Percentiles rank a stretch among this genome's conserved stretches.
phyloP scores from a whole-genome alignment of 2,113 vertebrate genomes.

The Caloenas nicobarica region DNA sequence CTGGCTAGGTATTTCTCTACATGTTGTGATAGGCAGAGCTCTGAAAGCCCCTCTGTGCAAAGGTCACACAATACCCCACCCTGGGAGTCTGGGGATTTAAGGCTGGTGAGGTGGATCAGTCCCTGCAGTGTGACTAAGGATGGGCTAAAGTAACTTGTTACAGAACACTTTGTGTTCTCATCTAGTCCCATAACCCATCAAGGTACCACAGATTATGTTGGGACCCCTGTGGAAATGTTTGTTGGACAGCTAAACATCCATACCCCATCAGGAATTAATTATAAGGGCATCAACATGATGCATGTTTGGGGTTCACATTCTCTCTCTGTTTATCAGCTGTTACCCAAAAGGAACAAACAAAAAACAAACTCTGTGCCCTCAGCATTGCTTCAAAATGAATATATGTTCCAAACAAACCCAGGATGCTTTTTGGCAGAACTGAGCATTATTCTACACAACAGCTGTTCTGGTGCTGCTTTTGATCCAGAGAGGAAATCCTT shows the following conservation, averaged over 20 bases:
- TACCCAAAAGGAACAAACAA: not conserved
- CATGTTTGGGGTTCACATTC: not conserved
- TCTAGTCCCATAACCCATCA: not conserved
- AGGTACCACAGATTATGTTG: not conserved
- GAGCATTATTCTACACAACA: not conserved
- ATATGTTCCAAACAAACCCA: not conserved
- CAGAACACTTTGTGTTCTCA: not conserved
- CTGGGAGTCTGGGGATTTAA: accelerated
- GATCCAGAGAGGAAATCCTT: constrained; percentile 45
- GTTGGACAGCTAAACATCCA: not conserved
- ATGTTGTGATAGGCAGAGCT: not conserved
- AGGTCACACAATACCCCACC: not conserved
- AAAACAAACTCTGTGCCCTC: not conserved
- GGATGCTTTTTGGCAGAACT: not conserved
- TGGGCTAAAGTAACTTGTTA: not conserved
- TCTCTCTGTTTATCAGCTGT: not conserved
- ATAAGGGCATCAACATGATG: not conserved
- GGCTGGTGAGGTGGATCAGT: not conserved
- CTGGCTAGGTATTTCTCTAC: not conserved
- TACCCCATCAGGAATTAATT: not conserved
- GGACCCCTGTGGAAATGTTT: not conserved
- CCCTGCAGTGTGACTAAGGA: not conserved
- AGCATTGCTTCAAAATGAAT: not conserved
- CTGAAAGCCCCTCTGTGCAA: not conserved
- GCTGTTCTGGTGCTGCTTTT: not conserved